Base-by-base conservation (phyloP, 2,797 vertebrate species). In the Phataginus tricuspis region DNA sequence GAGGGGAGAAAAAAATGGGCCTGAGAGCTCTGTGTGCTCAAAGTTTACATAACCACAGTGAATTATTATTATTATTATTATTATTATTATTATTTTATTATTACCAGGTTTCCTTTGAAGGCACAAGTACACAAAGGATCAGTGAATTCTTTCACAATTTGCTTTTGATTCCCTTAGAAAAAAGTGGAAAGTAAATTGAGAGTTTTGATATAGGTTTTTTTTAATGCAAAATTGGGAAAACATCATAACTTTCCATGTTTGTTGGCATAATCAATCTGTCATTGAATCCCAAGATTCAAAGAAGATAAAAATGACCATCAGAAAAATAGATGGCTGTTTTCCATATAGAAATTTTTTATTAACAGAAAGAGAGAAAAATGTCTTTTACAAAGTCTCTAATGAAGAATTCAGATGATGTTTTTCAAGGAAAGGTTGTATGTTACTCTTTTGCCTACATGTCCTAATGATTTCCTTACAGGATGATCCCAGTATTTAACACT, bases 211-310 rank as follows among this genome's bases (percentile, higher is more conserved):
- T n/a, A 66, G 13, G 0, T 21, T 49, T 92, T 92, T 74, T 86
- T 89, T 51, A 94, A 69, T 19, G 42, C 57, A 94, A 91, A 94
- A 51, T 39, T 77, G 8, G 29, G 29, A 95, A 45, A 84, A 72
- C 13, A 42, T 83, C 6, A 55, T 83, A 87, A 31, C 45, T 64
- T 64, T 64, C 5, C 9, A 85, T 77, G 23, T 66, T 90, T 94
- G 45, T 93, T 90, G 72, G 10, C 42, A 88, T 88, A 80, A 68
- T 5, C 45, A 25, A 89, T 16, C 27, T 77, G 63, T 95, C 25
- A 42, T 39, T 95, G 95, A 84, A 51, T 95, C 95, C 27, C 15
- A 96, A 25, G 27, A 77, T 90, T 78, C 57, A 88, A 78, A 89
- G 34, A 75, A 93, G 55, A 92, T 27, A 80, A 91, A 86, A n/a